Evolutionary conservation across 2,113 vertebrate species (phyloP), one percentile per base, ranked within the genome.

Genomic region (Trogon melanurus): DNA sequence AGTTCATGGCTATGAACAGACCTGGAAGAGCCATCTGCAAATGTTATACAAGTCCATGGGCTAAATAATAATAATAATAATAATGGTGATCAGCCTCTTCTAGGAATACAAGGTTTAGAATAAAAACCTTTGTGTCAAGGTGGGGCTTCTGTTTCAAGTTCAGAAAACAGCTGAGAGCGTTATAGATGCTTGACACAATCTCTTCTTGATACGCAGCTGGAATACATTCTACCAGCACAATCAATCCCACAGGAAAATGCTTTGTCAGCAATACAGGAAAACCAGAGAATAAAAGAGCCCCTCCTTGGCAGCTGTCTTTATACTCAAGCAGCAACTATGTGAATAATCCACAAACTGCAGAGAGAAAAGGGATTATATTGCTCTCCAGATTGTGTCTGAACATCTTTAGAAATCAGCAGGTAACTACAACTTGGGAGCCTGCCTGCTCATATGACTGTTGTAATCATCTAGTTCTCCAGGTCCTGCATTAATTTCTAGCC

Each of bases 301-400:
- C 13, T 26, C 32, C 27, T 38, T 34, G 29, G 64, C 58, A 79
- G 32, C 2, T 0, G 34, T 21, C 58, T 85, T 70, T 15, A 23
- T 54, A 36, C 61, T 38, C 79, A 88, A 93, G 62, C 64, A 90
- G 58, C 44, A 88, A n/a, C 22, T 18, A 12, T 11, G 58, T 13
- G 44, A 56, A 16, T n/a, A 25, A 72, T 72, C 58, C 67, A 54
- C 61, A 26, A 36, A 60, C 34, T 89, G 92, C 89, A 91, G 89
- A 87, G 84, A 82, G 41, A 65, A 74, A 60, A 71, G 57, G 69
- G 85, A 48, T 60, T 48, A 18, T 96, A 73, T 91, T 91, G 93
- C 91, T 95, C 38, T 83, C 71, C 18, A 5, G 54, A 1, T 1
- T 54, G 50, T 23, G 50, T 26, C 66, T 76, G 54, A 10, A 48